Evolutionary conservation across 92 coral and sea anemone species (phyloP).

Genomic region (Phenganax marumi): DNA sequence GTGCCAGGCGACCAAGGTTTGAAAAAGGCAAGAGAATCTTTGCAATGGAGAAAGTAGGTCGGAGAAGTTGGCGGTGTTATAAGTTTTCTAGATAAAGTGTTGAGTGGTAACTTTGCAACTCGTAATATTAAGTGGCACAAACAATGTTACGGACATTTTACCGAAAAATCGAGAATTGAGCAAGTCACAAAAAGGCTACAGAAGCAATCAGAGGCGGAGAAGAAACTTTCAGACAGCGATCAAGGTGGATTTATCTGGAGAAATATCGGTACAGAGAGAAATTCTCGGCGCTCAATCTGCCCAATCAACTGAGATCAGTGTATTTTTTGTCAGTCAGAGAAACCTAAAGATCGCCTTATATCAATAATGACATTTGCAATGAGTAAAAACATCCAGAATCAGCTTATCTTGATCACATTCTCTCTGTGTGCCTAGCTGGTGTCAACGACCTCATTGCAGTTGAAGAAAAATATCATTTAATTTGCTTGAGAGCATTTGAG

Average conservation of each 20-base stretch:
- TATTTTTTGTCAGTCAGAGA: constrained; percentile 21
- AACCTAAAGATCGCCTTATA: constrained; percentile 18
- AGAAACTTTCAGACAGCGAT: too few species aligned
- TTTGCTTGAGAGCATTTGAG: constrained; percentile 47
- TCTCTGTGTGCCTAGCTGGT: constrained; percentile 58
- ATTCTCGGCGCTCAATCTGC: constrained; percentile 5
- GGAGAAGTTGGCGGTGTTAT: not conserved
- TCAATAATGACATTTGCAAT: constrained; percentile 14
- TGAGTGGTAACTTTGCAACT: not conserved
- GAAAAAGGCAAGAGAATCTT: constrained; percentile 6
- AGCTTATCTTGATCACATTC: constrained; percentile 43
- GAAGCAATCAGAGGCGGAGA: not conserved
- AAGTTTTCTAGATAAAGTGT: not conserved
- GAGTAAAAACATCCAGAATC: constrained; percentile 11
- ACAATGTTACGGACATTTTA: too few species aligned
- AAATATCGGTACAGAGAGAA: constrained; percentile 19
- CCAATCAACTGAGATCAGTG: constrained; percentile 16
- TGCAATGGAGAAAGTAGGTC: not conserved
- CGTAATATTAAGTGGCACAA: not conserved
- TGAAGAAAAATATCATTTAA: constrained; percentile 49
- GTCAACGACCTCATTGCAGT: constrained; percentile 60
- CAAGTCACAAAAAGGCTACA: not conserved
- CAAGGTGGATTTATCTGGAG: not conserved
- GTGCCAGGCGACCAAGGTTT: constrained; percentile 7
- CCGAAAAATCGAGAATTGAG: too few species aligned